These are phyloP conservation scores for Cabera pusaria DNA, from an alignment of 2,888 invertebrate species.

Conservation along the genomic window DNA sequence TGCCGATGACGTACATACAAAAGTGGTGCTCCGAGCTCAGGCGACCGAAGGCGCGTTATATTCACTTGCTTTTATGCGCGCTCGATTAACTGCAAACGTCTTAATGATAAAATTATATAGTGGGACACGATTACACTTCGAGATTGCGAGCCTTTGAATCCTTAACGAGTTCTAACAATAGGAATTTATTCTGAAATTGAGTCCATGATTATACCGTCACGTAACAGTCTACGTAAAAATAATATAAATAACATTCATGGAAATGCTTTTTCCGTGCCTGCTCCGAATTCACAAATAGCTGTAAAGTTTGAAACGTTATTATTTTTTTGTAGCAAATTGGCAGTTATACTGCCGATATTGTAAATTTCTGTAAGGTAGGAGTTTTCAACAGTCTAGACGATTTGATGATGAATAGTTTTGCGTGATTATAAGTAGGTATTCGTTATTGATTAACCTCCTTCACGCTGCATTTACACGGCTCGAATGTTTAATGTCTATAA, in stretches of 20 bases:
- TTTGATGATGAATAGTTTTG: too few relatives aligned
- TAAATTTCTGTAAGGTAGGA: too few relatives aligned
- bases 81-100: constrained; percentile 4
- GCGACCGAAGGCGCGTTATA: constrained; percentile 1
- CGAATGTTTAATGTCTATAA: too few relatives aligned
- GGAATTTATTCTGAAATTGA: constrained; percentile 6
- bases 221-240: constrained; percentile 5
- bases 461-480: too few relatives aligned
- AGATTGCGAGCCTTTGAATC: constrained; percentile 3
- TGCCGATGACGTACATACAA: constrained; percentile 51
- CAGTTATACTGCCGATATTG: too few relatives aligned
- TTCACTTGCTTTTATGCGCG: too few relatives aligned
- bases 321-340: constrained; percentile 2
- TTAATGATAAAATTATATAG: constrained; percentile 9
- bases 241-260: constrained; percentile 3
- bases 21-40: too few relatives aligned
- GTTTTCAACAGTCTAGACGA: too few relatives aligned
- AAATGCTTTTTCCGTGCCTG: constrained; percentile 6
- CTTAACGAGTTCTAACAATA: not conserved
- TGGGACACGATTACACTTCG: constrained; percentile 8
- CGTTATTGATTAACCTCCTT: too few relatives aligned
- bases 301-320: constrained; percentile 4
- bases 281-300: constrained; percentile 2
- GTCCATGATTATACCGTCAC: constrained; percentile 1
- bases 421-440: too few relatives aligned